Evolutionary conservation across 2,113 vertebrate species (phyloP).

Genomic region (Silurus asotus): DNA sequence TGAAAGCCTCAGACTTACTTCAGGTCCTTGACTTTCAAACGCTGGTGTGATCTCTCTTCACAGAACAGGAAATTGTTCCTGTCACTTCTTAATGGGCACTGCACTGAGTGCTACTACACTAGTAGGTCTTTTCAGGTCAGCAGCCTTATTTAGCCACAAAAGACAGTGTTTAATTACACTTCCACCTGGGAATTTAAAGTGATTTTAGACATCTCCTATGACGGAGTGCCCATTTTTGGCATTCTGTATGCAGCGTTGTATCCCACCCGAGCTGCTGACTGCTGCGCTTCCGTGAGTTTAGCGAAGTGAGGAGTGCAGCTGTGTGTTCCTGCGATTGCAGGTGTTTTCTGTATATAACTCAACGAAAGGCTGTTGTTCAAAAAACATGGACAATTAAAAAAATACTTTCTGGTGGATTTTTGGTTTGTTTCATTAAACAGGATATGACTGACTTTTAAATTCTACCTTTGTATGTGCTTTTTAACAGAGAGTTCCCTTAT

Average conservation of each 20-base stretch:
- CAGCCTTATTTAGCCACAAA: slow-evolving; percentile 40
- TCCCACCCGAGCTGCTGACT: slow-evolving; percentile 15
- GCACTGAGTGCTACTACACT: neutral
- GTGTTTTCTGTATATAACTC: slow-evolving; percentile 10
- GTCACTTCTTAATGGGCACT: slow-evolving; percentile 12
- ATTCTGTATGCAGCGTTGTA: slow-evolving; percentile 15
- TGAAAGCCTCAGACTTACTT: neutral
- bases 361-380: neutral
- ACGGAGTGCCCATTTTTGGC: slow-evolving; percentile 5
- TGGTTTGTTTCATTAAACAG: neutral
- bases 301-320: neutral
- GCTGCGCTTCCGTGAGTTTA: slow-evolving; percentile 10
- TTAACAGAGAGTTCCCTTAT: neutral
- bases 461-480: neutral
- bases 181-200: slow-evolving; percentile 19
- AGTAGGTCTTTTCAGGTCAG: slow-evolving; percentile 46
- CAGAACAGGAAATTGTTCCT: slow-evolving; percentile 1
- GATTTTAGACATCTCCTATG: slow-evolving; percentile 28
- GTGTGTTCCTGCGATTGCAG: slow-evolving; percentile 7
- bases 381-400: neutral
- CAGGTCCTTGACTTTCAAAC: neutral
- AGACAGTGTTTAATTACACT: slow-evolving; percentile 43
- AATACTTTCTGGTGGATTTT: neutral
- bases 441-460: neutral
- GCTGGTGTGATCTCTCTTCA: neutral